These are phyloP conservation scores for Graptemys geographica DNA, from an alignment of 2,797 vertebrate genomes.

Conservation along the genomic window DNA sequence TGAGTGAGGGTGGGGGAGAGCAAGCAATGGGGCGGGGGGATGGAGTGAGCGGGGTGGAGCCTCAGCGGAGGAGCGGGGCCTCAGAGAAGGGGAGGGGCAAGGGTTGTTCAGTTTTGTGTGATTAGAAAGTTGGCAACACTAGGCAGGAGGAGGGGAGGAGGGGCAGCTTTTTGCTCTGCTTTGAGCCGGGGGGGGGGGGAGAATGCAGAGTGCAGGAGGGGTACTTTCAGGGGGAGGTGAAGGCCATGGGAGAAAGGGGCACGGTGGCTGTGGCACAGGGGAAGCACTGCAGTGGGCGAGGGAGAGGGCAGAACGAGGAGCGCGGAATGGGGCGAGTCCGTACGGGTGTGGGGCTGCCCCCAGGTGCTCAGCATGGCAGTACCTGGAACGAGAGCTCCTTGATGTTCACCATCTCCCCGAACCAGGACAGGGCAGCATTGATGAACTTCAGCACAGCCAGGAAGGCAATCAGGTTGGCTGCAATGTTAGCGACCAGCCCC, in stretches of 20 bases:
- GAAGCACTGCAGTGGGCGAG: not conserved
- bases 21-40: no score
- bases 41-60: no score
- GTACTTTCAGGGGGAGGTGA: not conserved
- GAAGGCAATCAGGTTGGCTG: constrained; percentile 93
- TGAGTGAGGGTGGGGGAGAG: no score
- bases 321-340: not conserved
- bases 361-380: constrained; percentile 8
- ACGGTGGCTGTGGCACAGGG: not conserved
- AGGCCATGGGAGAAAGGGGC: not conserved
- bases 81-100: no score
- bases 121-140: no score
- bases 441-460: constrained; percentile 91
- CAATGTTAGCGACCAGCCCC: constrained; percentile 91
- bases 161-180: no score
- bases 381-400: constrained; percentile 93
- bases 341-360: not conserved
- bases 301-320: not conserved
- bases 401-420: constrained; percentile 91
- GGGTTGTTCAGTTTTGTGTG: no score
- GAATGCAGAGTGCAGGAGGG: no score
- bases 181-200: no score
- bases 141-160: no score
- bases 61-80: no score
- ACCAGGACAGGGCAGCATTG: constrained; percentile 89